Base-by-base conservation (phyloP, 2,797 vertebrate genomes). In the Periophthalmus magnuspinnatus region DNA sequence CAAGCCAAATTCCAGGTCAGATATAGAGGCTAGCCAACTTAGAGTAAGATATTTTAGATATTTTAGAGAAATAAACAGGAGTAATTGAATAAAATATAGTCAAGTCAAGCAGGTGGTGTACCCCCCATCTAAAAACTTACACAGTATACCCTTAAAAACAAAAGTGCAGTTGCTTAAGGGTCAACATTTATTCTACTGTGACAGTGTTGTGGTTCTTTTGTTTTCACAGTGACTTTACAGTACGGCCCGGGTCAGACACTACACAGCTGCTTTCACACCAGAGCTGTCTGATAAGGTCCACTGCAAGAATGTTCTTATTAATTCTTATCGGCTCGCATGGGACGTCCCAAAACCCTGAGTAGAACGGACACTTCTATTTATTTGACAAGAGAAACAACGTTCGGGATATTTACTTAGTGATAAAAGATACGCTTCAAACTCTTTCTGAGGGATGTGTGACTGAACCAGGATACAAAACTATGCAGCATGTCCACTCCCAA, bases 251-350 rank as follows among this genome's bases (percentile, higher is more conserved):
- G 75, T 84, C 77, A 78, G 84, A 91, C 80, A 84, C 69, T 24
- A 85, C 84, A 83, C 90, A 88, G 79, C 87, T 89, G 89, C 85
- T 88, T 90, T 86, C 76, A 82, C 84, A 90, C 80, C 59, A 68
- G 70, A 6, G n/a, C 45, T 32, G 68, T 66, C 84, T 74, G 84
- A 87, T 84, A 82, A 84, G 24, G 67, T 72, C 79, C 72, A 67
- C 67, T 67, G 71, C 52, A 86, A 80, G 57, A 89, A 84, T 80
- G 70, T 79, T 85, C 73, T 74, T 86, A 86, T 81, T 78, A 82
- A 86, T 86, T 83, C 60, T 83, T 82, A 89, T 88, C 82, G 77
- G 73, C 81, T 71, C 58, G 76, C 56, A 74, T 73, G 67, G 73
- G 67, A 72, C 78, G 73, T 83, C 72, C 75, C 69, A 70, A 65